Percentiles rank a stretch among this genome's conserved stretches.
Conservation (phyloP, 2,888 invertebrate species). For the Pomacea canaliculata region DNA sequence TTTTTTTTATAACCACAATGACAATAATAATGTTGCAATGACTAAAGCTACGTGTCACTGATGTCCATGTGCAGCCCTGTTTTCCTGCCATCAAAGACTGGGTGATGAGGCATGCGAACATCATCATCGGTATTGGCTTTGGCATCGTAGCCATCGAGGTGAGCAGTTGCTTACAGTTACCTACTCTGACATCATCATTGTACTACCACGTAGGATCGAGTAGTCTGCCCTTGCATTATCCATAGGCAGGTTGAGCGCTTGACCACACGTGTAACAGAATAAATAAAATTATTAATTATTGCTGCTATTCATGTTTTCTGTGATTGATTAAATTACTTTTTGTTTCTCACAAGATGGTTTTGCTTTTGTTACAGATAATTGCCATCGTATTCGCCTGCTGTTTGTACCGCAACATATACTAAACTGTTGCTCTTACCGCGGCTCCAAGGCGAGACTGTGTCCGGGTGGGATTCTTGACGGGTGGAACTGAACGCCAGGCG, state of each 20-base stretch:
- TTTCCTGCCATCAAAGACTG: neutral
- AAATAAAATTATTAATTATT: neutral
- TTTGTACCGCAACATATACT: constrained; percentile 2
- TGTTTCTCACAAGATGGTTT: neutral
- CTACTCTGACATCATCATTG: too few species aligned
- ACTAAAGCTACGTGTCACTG: too few species aligned
- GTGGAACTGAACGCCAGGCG: too few species aligned
- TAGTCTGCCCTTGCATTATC: too few species aligned
- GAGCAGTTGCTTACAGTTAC: neutral
- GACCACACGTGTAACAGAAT: too few species aligned
- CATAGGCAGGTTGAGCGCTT: neutral
- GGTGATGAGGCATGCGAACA: neutral
- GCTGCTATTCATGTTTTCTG: too few species aligned
- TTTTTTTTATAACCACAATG: too few species aligned
- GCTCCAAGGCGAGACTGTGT: too few species aligned
- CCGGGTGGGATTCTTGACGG: too few species aligned
- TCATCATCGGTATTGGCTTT: neutral
- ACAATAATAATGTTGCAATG: too few species aligned
- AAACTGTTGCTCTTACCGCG: neutral
- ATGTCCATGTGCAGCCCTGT: neutral
- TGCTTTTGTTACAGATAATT: constrained; percentile 10
- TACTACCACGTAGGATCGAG: too few species aligned
- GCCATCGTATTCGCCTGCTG: constrained; percentile 12
- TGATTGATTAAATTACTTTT: too few species aligned
- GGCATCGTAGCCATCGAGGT: neutral